phyloP scores from a whole-genome alignment of 2,113 vertebrate genomes.

The Coryphaenoides rupestris region DNA sequence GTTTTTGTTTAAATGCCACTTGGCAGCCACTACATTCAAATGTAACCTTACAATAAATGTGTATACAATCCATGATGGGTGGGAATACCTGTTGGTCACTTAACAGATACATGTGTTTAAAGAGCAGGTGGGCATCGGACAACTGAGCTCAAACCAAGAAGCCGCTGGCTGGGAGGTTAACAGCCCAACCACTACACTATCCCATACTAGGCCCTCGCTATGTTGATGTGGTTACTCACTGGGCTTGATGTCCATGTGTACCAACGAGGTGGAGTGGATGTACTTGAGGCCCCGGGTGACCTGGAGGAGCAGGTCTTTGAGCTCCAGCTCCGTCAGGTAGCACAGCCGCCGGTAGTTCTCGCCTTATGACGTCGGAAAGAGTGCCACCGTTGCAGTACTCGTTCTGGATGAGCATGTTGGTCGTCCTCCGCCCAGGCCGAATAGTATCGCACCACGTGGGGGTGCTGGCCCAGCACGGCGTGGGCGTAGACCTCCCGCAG shows the following conservation, averaged over 20 bases:
- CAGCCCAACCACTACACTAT: too few species aligned
- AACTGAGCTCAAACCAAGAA: too few species aligned
- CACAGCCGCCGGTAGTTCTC: conserved; percentile 86
- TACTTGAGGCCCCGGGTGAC: conserved; percentile 91
- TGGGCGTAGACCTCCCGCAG: conserved; percentile 96
- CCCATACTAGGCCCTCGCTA: too few species aligned
- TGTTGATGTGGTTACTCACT: conserved; percentile 75
- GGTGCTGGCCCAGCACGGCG: conserved; percentile 94
- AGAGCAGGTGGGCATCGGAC: too few species aligned
- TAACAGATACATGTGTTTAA: too few species aligned
- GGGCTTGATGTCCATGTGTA: conserved; percentile 99
- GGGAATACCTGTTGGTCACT: too few species aligned
- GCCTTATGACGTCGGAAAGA: conserved; percentile 86
- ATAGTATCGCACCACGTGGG: conserved; percentile 95
- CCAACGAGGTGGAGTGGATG: conserved; percentile 93
- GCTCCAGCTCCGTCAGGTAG: conserved; percentile 84
- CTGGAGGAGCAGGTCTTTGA: conserved; percentile 91
- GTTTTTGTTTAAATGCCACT: too few species aligned
- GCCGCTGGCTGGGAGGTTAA: too few species aligned
- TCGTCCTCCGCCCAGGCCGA: conserved; percentile 98
- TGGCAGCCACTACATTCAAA: too few species aligned
- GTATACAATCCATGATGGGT: too few species aligned
- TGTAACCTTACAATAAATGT: too few species aligned
- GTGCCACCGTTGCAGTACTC: conserved; percentile 98
- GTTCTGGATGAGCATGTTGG: conserved; percentile 99